phyloP scores from a whole-genome alignment of 2,113 vertebrate genomes.

The Nycticebus coucang region DNA sequence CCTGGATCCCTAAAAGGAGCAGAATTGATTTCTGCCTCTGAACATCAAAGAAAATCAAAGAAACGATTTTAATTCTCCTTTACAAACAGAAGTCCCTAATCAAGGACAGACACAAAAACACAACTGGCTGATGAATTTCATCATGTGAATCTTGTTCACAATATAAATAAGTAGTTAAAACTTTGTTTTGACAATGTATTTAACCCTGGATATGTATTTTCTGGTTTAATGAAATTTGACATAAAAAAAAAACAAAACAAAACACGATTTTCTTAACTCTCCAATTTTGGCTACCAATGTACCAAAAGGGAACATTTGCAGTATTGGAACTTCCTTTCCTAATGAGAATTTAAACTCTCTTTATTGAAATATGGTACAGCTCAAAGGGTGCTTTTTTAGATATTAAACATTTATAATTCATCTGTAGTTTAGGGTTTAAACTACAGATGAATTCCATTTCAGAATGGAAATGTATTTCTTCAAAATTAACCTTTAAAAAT shows the following conservation, averaged over 20 bases:
- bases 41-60: constrained; percentile 59
- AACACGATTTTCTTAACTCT: not conserved
- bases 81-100: constrained; percentile 45
- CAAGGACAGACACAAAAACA: not conserved
- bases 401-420: constrained; percentile 31
- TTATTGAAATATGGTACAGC: not conserved
- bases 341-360: not conserved
- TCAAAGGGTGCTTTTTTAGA: constrained; percentile 1
- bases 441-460: not conserved
- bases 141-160: not conserved
- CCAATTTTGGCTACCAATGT: constrained; percentile 15
- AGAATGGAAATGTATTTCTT: constrained; percentile 33
- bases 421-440: not conserved
- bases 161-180: constrained; percentile 34
- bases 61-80: constrained; percentile 57
- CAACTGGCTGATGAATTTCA: constrained; percentile 11
- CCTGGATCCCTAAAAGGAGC: constrained; percentile 47
- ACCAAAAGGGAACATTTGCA: not conserved
- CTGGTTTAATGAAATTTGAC: not conserved
- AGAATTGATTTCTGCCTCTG: constrained; percentile 62
- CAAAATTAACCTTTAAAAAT: not conserved
- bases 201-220: constrained; percentile 19
- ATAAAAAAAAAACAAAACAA: constrained; percentile 38
- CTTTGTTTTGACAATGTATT: not conserved
- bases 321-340: not conserved